Evolutionary conservation across 2,797 vertebrate genomes (phyloP), one percentile per base, ranked within the genome.

Genomic region (Percopsis omiscomaycus): DNA sequence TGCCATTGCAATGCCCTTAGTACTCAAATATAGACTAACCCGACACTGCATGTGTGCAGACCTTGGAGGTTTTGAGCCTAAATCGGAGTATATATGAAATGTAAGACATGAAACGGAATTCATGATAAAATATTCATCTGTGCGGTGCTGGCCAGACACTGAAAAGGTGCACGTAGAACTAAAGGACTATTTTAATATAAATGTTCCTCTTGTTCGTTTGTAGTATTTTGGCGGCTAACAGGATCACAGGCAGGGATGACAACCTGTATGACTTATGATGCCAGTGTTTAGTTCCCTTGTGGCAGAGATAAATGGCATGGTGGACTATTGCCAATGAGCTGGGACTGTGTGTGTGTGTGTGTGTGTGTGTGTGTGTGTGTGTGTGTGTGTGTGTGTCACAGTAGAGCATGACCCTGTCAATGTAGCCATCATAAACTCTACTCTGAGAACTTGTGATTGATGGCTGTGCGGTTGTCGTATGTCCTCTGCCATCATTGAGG

Each of bases 281-380:
- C 66, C 76, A 70, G n/a, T 72, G 79, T 78, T 69, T 81, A 77
- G 83, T 85, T 42, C 61, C 72, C 58, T 59, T 42, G 57, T 71
- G 81, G 74, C 83, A 72, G 65, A 83, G 86, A 88, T 78, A 72
- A 87, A 86, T 82, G 79, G 77, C 74, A 73, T 59, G 74, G 82
- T 3, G 6, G 12, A 10, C 13, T 58, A 28, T 22, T 37, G 11
- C 45, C 16, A 53, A 45, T 3, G 30, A 28, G 27, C 11, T 54
- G 52, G 27, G 52, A 28, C 22, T 52, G 50, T 52, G 50, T 52
- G 50, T 52, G 50, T 52, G 50, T 52, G 50, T 52, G 50, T 52
- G 50, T 52, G 50, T 52, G 50, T 54, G 52, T 54, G 52, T 54
- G 52, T 54, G 52, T 54, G 52, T 30, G 52, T 54, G 52, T 29